phyloP scores from a whole-genome alignment of 2,797 vertebrate genomes.

The Lemur catta region DNA sequence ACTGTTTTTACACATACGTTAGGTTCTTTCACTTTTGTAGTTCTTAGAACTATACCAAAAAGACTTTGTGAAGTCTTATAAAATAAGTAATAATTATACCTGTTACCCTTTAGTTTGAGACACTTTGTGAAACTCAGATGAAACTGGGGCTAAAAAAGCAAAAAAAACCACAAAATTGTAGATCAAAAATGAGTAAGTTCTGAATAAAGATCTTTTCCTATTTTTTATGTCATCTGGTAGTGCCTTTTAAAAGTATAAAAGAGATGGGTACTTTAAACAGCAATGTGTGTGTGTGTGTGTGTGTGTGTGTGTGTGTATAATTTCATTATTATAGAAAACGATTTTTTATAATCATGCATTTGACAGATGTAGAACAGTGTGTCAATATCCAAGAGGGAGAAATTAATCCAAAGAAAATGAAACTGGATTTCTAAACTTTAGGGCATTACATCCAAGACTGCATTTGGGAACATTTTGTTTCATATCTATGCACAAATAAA shows the following conservation, averaged over 20 bases:
- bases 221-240: conserved; percentile 10
- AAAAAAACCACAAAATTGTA: neutral
- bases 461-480: conserved; percentile 13
- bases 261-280: neutral
- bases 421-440: neutral
- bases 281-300: neutral
- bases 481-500: neutral
- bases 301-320: neutral
- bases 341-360: conserved; percentile 23
- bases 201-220: neutral
- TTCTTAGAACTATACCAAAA: neutral
- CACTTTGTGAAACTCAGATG: neutral
- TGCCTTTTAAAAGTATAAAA: neutral
- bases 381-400: neutral
- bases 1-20: neutral
- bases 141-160: neutral
- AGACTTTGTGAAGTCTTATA: neutral
- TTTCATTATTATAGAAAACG: conserved; percentile 2
- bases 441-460: neutral
- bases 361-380: neutral
- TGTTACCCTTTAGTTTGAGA: neutral
- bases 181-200: neutral
- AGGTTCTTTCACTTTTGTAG: neutral
- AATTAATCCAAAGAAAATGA: conserved; percentile 27
- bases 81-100: neutral